Percentiles rank a stretch among this genome's conserved stretches.
Conservation (phyloP, 2,113 vertebrate genomes). For the Noctilio leporinus region DNA sequence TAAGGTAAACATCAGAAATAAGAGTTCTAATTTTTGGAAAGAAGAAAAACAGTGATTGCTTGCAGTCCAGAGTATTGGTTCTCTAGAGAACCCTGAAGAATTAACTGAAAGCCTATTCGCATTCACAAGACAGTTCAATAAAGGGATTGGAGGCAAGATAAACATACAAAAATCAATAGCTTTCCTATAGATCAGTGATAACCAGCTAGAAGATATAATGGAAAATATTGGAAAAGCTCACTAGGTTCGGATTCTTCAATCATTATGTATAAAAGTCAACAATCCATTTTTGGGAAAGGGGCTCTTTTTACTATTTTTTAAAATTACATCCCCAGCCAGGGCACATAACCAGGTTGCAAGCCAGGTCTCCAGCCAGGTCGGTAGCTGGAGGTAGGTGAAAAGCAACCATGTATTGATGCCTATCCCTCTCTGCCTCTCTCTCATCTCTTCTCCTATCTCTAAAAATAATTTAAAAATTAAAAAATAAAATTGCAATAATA, state of each 20-base stretch:
- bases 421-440: too few species aligned
- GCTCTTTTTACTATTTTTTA: not conserved
- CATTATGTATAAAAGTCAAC: not conserved
- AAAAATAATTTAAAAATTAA: too few species aligned
- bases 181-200: conserved; percentile 60
- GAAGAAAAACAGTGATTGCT: not conserved
- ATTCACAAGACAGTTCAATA: conserved; percentile 38
- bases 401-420: too few species aligned
- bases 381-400: too few species aligned
- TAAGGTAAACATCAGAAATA: not conserved
- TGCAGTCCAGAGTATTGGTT: not conserved
- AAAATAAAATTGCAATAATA: not conserved
- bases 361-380: too few species aligned
- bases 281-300: not conserved
- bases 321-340: too few species aligned
- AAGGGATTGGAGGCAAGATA: conserved; percentile 54
- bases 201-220: conserved; percentile 45
- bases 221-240: conserved; percentile 46
- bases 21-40: not conserved
- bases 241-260: conserved; percentile 6
- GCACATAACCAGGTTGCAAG: too few species aligned
- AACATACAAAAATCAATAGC: conserved; percentile 58
- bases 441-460: too few species aligned
- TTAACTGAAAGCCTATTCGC: conserved; percentile 46
- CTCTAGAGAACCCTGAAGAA: conserved; percentile 12